Base-by-base conservation (phyloP, 2,888 invertebrate genomes). In the Eupeodes luniger region DNA sequence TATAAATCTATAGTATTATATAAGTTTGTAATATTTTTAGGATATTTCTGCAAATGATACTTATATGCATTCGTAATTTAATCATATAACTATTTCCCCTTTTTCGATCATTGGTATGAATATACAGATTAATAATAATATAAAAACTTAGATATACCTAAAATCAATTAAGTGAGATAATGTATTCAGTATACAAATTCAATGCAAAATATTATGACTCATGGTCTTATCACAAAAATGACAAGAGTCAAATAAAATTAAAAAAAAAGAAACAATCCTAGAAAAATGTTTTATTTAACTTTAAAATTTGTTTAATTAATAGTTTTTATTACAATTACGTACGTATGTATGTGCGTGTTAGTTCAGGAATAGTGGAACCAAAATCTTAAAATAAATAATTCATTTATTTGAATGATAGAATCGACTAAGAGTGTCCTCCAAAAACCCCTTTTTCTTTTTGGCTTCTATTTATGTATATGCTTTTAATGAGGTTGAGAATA, bases 21-120 rank as follows among this genome's bases (percentile, higher is more conserved):
- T 78, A 84, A 88, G 88, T 88, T 81, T 84, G 81, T 84, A 88
- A 88, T 78, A 81, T 74, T 81, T 80, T 84, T 88, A 84, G 84
- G 84, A 81, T 88, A 81, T 80, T 76, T 80, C 87, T 83, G 83
- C 76, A 87, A 83, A 86, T 69, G 75, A 82, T 86, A 82, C 82
- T 86, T 82, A 72, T 72, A 70, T 82, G 83, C 74, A 84, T 88
- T 88, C 88, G 83, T 88, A 84, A 88, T 75, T 88, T 84, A 81
- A 84, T 80, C 82, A 70, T 79, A 80, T 78, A 83, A 81, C 81
- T 84, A 86, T 87, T 81, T 80, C 78, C 74, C 62, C 62, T 77
- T 88, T 86, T 83, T 87, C 85, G 75, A 80, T 77, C 44, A 85
- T 77, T 81, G 69, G 81, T 81, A 82, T 81, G 76, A 47, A 75